Evolutionary conservation across 2,888 invertebrate genomes (phyloP).

Genomic region (Oxystoma pomonae): DNA sequence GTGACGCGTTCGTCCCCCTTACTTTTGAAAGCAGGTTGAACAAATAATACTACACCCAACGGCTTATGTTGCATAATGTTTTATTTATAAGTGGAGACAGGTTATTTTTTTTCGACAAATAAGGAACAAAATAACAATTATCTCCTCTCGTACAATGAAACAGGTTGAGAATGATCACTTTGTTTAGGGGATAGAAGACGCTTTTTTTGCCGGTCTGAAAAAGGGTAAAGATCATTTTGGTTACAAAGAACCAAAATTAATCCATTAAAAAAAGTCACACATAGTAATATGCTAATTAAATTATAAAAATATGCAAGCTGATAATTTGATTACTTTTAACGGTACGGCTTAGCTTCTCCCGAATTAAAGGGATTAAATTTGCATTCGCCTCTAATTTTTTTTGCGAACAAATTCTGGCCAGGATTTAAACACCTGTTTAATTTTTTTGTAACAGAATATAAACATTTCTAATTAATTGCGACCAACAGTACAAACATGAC

Average conservation of each 20-base stretch:
- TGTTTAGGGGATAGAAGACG: background rate
- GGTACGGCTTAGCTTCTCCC: no score
- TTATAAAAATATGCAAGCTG: background rate
- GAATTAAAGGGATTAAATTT: no score
- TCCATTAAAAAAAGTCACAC: background rate
- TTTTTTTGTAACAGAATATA: no score
- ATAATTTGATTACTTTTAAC: background rate
- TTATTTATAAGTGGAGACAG: background rate
- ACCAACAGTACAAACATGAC: background rate
- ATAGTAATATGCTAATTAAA: no score
- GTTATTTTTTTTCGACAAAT: background rate
- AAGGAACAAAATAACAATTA: background rate
- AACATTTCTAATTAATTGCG: background rate
- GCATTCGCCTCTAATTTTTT: no score
- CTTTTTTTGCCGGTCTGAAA: background rate
- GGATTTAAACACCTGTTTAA: background rate
- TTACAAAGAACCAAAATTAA: background rate
- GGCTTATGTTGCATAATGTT: slow-evolving; percentile 4
- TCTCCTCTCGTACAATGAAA: background rate
- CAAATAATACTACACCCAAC: background rate
- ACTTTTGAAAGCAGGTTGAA: slow-evolving; percentile 1
- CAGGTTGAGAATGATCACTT: background rate
- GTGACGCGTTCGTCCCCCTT: background rate
- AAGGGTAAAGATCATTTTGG: background rate
- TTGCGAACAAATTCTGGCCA: no score